These are phyloP conservation scores for Ephydatia muelleri DNA, from an alignment of 37 sponge, comb jelly and placozoan genomes.

Conservation along the genomic window DNA sequence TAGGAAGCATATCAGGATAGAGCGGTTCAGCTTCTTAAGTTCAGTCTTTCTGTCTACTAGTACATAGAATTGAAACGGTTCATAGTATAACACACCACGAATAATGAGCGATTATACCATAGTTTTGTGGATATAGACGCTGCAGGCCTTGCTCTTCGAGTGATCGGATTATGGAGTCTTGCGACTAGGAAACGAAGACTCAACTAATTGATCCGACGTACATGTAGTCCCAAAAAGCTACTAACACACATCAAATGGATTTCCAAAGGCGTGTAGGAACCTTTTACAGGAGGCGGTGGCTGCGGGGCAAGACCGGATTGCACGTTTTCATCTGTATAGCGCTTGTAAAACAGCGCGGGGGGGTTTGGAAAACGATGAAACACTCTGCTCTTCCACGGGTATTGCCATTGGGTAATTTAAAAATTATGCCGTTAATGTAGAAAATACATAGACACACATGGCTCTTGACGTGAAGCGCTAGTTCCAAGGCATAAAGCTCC, in stretches of 20 bases:
- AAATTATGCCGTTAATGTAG: not conserved
- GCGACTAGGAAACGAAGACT: slow-evolving; percentile 38
- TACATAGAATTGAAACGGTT: too few species aligned
- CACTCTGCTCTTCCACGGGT: slow-evolving; percentile 40
- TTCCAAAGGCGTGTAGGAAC: slow-evolving; percentile 77
- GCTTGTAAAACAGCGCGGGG: slow-evolving; percentile 76
- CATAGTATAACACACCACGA: not conserved
- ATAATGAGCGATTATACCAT: slow-evolving; percentile 32
- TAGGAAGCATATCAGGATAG: slow-evolving; percentile 83
- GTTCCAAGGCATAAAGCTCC: slow-evolving; percentile 7
- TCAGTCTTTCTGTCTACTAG: slow-evolving; percentile 74
- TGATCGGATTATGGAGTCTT: slow-evolving; percentile 77
- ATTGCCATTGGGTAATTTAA: too few species aligned
- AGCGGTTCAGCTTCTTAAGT: slow-evolving; percentile 92
- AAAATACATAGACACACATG: not conserved
- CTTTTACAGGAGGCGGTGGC: slow-evolving; percentile 73
- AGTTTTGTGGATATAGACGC: slow-evolving; percentile 65
- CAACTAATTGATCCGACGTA: too few species aligned
- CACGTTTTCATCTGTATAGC: slow-evolving; percentile 87
- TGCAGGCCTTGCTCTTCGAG: slow-evolving; percentile 68
- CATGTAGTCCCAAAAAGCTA: not conserved
- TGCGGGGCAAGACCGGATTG: slow-evolving; percentile 58
- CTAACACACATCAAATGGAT: slow-evolving; percentile 68
- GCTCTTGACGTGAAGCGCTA: not conserved
- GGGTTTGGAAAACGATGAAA: slow-evolving; percentile 86